Base-by-base conservation (phyloP, 2,888 invertebrate species). In the Himalopsyche japonica region DNA sequence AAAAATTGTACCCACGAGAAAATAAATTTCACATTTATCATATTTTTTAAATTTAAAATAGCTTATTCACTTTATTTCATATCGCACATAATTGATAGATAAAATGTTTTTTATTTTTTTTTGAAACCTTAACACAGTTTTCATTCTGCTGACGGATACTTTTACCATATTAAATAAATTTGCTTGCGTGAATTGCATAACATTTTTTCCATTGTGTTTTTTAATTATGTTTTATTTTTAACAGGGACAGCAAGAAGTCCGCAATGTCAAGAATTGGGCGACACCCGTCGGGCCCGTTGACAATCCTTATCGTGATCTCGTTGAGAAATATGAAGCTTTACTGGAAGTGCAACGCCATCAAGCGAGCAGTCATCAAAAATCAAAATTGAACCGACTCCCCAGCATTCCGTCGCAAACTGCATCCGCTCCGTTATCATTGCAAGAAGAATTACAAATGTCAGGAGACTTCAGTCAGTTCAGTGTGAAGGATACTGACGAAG, bases 241-340 rank as follows among this genome's bases (percentile, higher is more conserved):
- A 76, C 80, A 87, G 86, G 84, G 81, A 76, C 84, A 85, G 79
- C 83, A 83, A 77, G 84, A 85, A 79, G 80, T 81, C 24, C 76
- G 83, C 24, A 77, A 81, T 18, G 84, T 87, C 20, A 82, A 87
- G 82, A 80, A 79, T n/a, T 87, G 87, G 86, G 84, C 86, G 27
- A 86, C 76, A 32, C 84, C 84, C 6, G 64, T 34, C 30, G 78
- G 82, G 32, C 91, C 91, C 86, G 91, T 92, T 88, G 93, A 92
- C 86, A 96, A 96, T 90, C 95, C 96, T 0, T 97, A 97, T 90
- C 93, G 95, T 89, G 95, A 95, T 83, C 92, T 97, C 88, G 96
- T 97, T 81, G 96, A 96, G 89, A 97, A 97, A 89, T 97, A 97
- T 89, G 96, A 97, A 90, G 96, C 96, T 37, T 91, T 97, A 81